These are phyloP conservation scores for zebrafish (Danio rerio) DNA, from an alignment of 2,113 vertebrate genomes.

Conservation along the genomic window GRCz12tu NC_133191.1:15210001-15210500, in stretches of 20 bases:
- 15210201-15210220: neutral
- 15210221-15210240: neutral
- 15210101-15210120: neutral
- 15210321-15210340: too few species aligned
- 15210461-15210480: too few species aligned
- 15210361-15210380: too few species aligned
- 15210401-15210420: too few species aligned
- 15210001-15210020: conserved; percentile 16
- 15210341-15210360: too few species aligned
- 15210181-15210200: neutral
- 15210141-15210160: neutral
- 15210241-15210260: neutral
- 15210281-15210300: too few species aligned
- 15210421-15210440: too few species aligned
- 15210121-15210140: neutral
- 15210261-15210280: neutral
- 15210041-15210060: neutral
- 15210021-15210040: neutral
- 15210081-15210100: neutral
- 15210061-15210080: neutral
- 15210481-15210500: too few species aligned
- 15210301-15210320: too few species aligned
- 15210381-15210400: too few species aligned
- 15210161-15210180: neutral
- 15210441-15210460: too few species aligned